Evolutionary conservation across 2,888 invertebrate species (phyloP).

Genomic region (Cataglyphis altisquamis): DNA sequence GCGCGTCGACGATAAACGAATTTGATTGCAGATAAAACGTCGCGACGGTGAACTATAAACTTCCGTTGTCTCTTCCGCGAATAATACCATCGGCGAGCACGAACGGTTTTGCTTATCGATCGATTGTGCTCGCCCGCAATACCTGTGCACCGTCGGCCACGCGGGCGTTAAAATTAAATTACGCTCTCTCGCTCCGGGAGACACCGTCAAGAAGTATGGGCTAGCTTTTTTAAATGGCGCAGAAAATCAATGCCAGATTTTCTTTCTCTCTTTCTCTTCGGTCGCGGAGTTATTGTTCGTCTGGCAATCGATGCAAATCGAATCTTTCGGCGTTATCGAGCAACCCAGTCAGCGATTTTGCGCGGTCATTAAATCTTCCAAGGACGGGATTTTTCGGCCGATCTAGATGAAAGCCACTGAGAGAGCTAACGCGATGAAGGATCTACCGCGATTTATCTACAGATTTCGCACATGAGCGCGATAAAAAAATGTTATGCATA

Average conservation of each 20-base stretch:
- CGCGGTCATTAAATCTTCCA: constrained; percentile 38
- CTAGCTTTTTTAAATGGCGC: constrained; percentile 69
- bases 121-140: constrained; percentile 51
- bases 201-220: constrained; percentile 62
- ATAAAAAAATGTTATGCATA: background rate
- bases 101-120: constrained; percentile 58
- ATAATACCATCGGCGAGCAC: constrained; percentile 57
- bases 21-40: constrained; percentile 66
- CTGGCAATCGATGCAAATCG: constrained; percentile 52
- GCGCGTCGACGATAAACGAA: constrained; percentile 48
- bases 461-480: background rate
- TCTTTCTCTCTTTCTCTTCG: constrained; percentile 26
- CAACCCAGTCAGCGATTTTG: constrained; percentile 31
- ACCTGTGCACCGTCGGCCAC: constrained; percentile 35
- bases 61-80: constrained; percentile 60
- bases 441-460: background rate
- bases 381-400: constrained; percentile 24
- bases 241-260: constrained; percentile 70
- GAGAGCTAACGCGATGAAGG: background rate
- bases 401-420: constrained; percentile 11
- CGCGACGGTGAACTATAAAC: constrained; percentile 61
- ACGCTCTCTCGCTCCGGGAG: constrained; percentile 39
- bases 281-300: constrained; percentile 9
- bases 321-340: constrained; percentile 47
- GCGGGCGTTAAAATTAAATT: constrained; percentile 70